Base-by-base conservation (phyloP, 1,140 invertebrate species). In the Cyclargus thomasi region DNA sequence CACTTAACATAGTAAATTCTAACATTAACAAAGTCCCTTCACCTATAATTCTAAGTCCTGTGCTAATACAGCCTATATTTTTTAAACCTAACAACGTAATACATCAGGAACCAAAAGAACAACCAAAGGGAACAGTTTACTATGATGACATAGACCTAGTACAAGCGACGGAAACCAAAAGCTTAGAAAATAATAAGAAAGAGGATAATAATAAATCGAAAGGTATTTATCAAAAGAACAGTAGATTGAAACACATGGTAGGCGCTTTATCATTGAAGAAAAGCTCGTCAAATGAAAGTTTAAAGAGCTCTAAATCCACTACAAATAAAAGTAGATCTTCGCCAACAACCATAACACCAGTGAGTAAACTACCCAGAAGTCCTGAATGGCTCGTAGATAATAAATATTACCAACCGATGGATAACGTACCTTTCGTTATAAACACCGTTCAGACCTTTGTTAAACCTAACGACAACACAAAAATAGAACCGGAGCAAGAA, bases 91-190 rank as follows among this genome's bases (percentile, higher is more conserved):
- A 75, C 62, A 64, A 68, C 68, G 47, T 57, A 62, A 57, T 70
- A 62, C 62, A 74, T 63, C 62, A 6, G 22, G 22, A 79, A 18
- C 23, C 62, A 22, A 80, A 73, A 57, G 78, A 81, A 62, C 73
- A 35, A 23, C 79, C 78, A 70, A 82, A 76, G 53, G 72, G 75
- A 47, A 87, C 78, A 7, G 73, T 88, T 39, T 90, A 90, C 68
- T 90, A 88, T 62, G 75, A 87, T 59, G 88, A 90, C 67, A 88
- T 81, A 11, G 83, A 87, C 69, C 81, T 87, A 78, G 87, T 90
- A n/a, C 74, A 29, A 68, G 69, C 23, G 68, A 71, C 63, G 47
- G 77, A 79, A 55, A 74, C 57, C 53, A 69, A 70, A 53, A 70
- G 59, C 14, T 11, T 57, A n/a, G 53, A 16, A n/a, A 23, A 10